Percentiles rank a stretch among this genome's conserved stretches.
phyloP scores from a whole-genome alignment of 2,797 vertebrate species.

The Columba guinea region DNA sequence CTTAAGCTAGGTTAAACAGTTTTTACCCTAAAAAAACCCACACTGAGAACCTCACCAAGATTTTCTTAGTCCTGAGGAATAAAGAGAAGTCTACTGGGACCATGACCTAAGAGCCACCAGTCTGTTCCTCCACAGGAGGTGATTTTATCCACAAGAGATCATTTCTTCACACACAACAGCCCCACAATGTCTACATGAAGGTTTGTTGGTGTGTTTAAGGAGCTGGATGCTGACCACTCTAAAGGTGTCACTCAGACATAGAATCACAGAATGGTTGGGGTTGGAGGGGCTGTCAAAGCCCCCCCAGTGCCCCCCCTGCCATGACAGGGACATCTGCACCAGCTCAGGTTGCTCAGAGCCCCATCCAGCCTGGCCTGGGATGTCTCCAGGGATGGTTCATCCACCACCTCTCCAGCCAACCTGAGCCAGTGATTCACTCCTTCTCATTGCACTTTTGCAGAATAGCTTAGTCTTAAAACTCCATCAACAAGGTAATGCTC shows the following conservation, averaged over 20 bases:
- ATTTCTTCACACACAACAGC: background rate
- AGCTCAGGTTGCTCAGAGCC: no score
- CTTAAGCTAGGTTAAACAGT: background rate
- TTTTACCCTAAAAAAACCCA: background rate
- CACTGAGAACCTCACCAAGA: background rate
- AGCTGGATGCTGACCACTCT: background rate
- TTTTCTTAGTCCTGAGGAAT: background rate
- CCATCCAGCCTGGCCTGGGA: no score
- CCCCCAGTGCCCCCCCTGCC: no score
- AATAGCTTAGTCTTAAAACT: background rate
- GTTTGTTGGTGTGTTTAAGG: background rate
- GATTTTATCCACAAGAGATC: background rate
- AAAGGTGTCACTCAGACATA: no score
- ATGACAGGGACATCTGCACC: no score
- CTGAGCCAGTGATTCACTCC: no score
- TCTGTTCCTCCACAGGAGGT: background rate
- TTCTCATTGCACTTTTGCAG: rapidly evolving
- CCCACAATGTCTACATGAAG: rapidly evolving
- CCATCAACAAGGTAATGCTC: background rate
- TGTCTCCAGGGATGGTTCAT: no score
- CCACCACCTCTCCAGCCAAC: no score
- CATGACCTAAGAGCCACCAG: no score
- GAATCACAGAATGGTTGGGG: no score
- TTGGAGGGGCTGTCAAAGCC: no score
- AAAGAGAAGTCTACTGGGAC: background rate